Base-by-base conservation (phyloP, 2,888 invertebrate species). In the Romanomermis culicivorax region DNA sequence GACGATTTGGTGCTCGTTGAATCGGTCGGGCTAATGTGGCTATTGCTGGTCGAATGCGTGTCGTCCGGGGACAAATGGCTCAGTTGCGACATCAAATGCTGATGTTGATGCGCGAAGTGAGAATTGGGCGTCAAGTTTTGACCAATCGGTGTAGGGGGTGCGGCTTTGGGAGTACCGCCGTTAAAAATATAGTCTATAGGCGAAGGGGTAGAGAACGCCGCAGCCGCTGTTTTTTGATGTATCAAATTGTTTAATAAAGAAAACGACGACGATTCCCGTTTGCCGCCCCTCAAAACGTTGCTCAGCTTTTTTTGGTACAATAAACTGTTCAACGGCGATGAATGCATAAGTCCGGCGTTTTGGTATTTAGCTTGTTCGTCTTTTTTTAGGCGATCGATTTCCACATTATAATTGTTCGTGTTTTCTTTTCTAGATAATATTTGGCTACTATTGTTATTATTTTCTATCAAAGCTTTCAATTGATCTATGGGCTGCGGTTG, bases 221-320 rank as follows among this genome's bases (percentile, higher is more conserved):
- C 27, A 17, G 54, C 56, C 24, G 53, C 50, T 49, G 27, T 62
- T 64, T 54, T 11, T 45, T 45, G 17, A 11, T 45, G 47, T 11
- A 45, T 11, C 47, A 23, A 23, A 45, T 45, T 45, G 36, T 36
- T 36, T 17, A 36, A 36, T 17, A 36, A 36, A 36, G 47, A 11
- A 11, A 23, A 7, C 47, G 24, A 11, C 17, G 47, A 45, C 17
- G 11, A 7, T 14, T 43, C 52, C n/a, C 20, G 42, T 14, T 52
- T 7, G 20, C 25, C 36, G n/a, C 51, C 29, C 4, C 53, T 4
- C 11, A 56, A 50, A n/a, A 17, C 51, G 24, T 20, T 23, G 52
- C 30, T 52, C 51, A 55, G 51, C 55, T 29, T 58, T 55, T 54
- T 61, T 56, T 53, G 56, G 42, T 51, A 56, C 30, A 57, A 47